Conservation (phyloP, 2,113 vertebrate genomes). For the Pelobates fuscus region DNA sequence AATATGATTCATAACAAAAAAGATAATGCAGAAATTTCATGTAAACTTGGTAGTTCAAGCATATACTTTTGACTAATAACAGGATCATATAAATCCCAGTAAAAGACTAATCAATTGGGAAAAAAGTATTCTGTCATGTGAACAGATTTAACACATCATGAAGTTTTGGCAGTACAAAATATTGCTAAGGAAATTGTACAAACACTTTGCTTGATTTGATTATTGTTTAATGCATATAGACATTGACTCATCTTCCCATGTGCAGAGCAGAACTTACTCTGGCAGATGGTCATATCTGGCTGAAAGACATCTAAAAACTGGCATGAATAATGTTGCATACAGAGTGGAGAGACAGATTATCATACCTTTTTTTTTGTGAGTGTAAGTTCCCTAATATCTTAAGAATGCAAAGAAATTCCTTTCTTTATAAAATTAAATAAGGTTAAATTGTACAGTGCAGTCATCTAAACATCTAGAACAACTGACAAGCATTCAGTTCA, state of each 20-base stretch:
- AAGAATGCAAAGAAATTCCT: not conserved
- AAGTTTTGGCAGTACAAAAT: not conserved
- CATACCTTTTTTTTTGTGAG: not conserved
- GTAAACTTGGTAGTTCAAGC: too few relatives aligned
- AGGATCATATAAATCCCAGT: not conserved
- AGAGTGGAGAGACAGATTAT: conserved; percentile 12
- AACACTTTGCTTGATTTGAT: not conserved
- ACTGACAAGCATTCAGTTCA: too few relatives aligned
- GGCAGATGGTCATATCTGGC: not conserved
- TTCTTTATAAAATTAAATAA: not conserved
- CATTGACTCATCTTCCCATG: conserved; percentile 20
- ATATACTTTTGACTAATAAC: not conserved
- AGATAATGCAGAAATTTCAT: too few relatives aligned
- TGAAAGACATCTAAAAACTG: not conserved
- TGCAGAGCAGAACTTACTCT: conserved; percentile 22
- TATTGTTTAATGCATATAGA: conserved; percentile 8
- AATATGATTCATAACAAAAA: too few relatives aligned
- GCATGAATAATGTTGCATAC: fast-evolving
- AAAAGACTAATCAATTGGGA: conserved; percentile 7
- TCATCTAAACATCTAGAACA: too few relatives aligned
- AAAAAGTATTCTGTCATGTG: not conserved
- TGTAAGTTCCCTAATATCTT: not conserved
- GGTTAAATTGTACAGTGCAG: conserved; percentile 37
- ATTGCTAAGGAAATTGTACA: fast-evolving
- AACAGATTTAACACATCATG: not conserved